Evolutionary conservation across 2,113 vertebrate species (phyloP).

Genomic region (Hucho hucho): DNA sequence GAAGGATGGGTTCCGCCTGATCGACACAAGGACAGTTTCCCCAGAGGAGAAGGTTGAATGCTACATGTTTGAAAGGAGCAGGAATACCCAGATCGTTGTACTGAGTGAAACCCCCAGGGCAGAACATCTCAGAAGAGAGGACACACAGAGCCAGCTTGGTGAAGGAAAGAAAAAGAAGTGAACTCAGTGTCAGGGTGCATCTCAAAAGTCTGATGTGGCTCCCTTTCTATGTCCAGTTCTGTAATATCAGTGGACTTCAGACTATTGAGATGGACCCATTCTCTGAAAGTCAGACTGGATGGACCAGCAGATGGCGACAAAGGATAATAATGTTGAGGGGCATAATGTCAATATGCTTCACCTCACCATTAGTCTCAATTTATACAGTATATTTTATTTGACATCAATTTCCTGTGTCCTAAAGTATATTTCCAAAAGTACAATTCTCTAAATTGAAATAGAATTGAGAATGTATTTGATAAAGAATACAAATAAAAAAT

Average conservation of each 20-base stretch:
- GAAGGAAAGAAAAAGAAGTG: conserved; percentile 1
- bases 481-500: background rate
- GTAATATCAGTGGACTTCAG: background rate
- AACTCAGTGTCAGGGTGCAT: background rate
- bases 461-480: background rate
- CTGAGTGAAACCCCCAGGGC: conserved; percentile 29
- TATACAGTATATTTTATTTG: background rate
- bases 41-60: conserved; percentile 72
- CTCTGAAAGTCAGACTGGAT: background rate
- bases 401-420: background rate
- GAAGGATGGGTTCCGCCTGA: conserved; percentile 70
- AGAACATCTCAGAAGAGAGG: conserved; percentile 13
- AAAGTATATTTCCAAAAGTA: background rate
- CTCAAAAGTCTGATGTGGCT: background rate
- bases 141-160: background rate
- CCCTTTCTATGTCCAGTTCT: background rate
- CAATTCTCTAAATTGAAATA: background rate
- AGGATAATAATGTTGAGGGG: background rate
- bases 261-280: background rate
- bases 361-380: background rate
- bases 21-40: conserved; percentile 65
- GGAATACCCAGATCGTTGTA: conserved; percentile 42
- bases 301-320: conserved; percentile 5
- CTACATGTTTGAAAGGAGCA: conserved; percentile 73
- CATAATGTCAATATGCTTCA: background rate